Conservation (phyloP, 1,140 invertebrate species). For the Copidosoma floridanum region DNA sequence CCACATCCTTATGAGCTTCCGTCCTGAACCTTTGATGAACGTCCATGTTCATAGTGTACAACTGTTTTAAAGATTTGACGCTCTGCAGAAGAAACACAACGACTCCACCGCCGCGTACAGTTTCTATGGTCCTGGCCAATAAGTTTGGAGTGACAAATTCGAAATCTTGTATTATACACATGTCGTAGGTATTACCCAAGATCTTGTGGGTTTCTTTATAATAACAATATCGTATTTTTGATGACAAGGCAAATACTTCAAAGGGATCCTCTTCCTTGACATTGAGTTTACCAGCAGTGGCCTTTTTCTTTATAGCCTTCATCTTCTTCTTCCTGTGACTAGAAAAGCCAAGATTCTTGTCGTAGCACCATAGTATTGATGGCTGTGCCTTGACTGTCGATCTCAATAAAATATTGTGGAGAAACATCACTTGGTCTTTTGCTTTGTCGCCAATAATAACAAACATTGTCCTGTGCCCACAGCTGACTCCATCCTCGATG, state of each 20-base stretch:
- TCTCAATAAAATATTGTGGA: slow-evolving; percentile 97
- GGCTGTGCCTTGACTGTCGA: slow-evolving; percentile 89
- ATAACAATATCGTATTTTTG: slow-evolving; percentile 96
- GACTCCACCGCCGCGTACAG: slow-evolving; percentile 96
- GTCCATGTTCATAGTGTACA: slow-evolving; percentile 98
- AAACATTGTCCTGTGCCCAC: slow-evolving; percentile 90
- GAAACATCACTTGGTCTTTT: slow-evolving; percentile 91
- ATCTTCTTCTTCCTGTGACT: slow-evolving; percentile 93
- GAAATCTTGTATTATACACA: slow-evolving; percentile 96
- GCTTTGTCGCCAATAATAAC: slow-evolving; percentile 94
- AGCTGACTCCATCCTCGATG: slow-evolving; percentile 94
- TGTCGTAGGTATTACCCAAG: slow-evolving; percentile 95
- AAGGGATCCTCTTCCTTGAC: slow-evolving; percentile 96
- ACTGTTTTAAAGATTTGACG: slow-evolving; percentile 86
- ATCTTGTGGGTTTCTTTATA: slow-evolving; percentile 98
- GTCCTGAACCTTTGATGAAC: slow-evolving; percentile 93
- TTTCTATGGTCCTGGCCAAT: slow-evolving; percentile 95
- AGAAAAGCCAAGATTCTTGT: slow-evolving; percentile 93
- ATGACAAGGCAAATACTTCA: slow-evolving; percentile 94
- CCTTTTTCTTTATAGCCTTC: slow-evolving; percentile 83
- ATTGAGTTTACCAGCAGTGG: slow-evolving; percentile 84
- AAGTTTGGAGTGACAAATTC: slow-evolving; percentile 99
- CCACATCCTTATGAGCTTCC: slow-evolving; percentile 89
- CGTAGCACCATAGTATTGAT: slow-evolving; percentile 97
- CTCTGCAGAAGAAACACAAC: slow-evolving; percentile 86